These are phyloP conservation scores for Passerculus sandwichensis DNA, from an alignment of 2,797 vertebrate species.

Conservation along the genomic window DNA sequence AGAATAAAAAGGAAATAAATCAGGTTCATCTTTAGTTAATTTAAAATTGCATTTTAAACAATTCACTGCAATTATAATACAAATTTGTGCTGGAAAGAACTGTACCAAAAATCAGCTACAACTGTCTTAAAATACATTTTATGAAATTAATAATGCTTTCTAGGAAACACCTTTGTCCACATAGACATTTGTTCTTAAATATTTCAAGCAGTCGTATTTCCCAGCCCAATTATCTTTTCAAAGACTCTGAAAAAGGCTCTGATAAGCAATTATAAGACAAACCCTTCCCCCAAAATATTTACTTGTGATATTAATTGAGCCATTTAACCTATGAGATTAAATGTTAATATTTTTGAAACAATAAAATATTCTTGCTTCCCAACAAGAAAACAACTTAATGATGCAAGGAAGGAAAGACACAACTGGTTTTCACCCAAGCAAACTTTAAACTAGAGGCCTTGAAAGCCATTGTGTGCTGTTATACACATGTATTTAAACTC, in stretches of 20 bases:
- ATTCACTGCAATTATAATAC: not conserved
- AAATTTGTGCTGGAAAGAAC: not conserved
- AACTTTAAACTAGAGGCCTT: not conserved
- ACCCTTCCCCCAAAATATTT: not conserved
- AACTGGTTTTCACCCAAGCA: not conserved
- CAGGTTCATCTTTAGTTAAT: not conserved
- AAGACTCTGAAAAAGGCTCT: not conserved
- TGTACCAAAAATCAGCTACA: not conserved
- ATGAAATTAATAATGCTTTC: not conserved
- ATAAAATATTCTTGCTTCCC: not conserved
- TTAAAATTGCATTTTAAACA: conserved; percentile 6
- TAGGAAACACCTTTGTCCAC: not conserved
- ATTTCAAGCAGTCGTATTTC: not conserved
- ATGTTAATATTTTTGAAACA: not conserved
- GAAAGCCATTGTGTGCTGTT: not conserved
- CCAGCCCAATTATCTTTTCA: not conserved
- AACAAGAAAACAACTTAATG: not conserved
- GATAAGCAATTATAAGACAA: not conserved
- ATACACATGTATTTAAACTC: not conserved
- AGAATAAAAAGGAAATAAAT: not conserved
- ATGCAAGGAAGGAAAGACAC: not conserved
- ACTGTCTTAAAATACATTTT: not conserved
- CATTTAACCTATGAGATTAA: not conserved
- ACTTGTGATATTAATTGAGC: not conserved
- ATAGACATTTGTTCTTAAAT: not conserved